Base-by-base conservation (phyloP, 2,113 vertebrate species). In the Tychaedon coryphoeus region DNA sequence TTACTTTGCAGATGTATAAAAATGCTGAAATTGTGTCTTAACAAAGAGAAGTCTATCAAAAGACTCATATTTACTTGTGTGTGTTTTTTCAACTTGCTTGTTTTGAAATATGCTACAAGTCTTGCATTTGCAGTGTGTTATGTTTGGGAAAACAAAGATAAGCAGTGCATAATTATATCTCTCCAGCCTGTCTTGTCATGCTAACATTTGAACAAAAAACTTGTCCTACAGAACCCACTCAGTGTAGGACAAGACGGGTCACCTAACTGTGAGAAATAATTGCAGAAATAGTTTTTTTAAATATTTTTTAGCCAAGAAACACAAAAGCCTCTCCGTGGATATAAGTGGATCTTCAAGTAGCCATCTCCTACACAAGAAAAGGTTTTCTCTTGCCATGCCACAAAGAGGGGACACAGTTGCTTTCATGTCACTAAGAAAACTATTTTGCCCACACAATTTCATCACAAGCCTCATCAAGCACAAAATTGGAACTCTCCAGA, bases 401-500 rank as follows among this genome's bases (percentile, higher is more conserved):
- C 2, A 0, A n/a, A 45, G 36, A 71, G 28, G 42, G 34, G 19
- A 31, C 19, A 22, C 43, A 54, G 26, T 13, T 4, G 1, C 8
- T 38, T 57, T 53, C 62, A n/a, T 53, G 56, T 28, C 56, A 36
- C 9, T 33, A n/a, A 36, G 15, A 57, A 67, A 56, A 6, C 5
- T 6, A 1, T 51, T 11, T 34, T 45, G 19, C 24, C 19, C 14
- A 18, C 33, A 16, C 1, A 56, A 19, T 40, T 87, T 84, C 28
- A 70, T 58, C n/a, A 42, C 2, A 13, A 47, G 20, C 12, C 34
- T 38, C 43, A 70, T 20, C 34, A 65, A 74, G 33, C 28, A 53
- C 34, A 74, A 47, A 48, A 13, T 20, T 65, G 24, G n/a, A 38
- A 19, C 19, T 47, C 12, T 58, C 25, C 51, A 85, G 29, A 19